Percentiles rank a stretch among this genome's conserved stretches.
These are phyloP conservation scores for Tetragnatha montana DNA, from an alignment of 2,888 invertebrate species.

Conservation along the genomic window DNA sequence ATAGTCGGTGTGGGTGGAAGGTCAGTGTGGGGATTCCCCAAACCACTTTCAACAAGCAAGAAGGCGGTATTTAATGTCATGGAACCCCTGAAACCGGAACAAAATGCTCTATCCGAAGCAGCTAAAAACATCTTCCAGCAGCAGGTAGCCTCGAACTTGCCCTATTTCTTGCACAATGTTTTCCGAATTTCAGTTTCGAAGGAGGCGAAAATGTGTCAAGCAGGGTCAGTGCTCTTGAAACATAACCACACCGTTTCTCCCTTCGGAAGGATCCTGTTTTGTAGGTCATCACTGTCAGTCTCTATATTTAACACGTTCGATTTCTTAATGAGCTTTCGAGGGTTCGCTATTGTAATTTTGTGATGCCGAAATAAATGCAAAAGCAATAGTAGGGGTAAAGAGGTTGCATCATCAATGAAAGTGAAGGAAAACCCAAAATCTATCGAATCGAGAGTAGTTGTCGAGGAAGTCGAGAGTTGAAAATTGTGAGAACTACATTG, in stretches of 20 bases:
- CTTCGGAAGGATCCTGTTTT: constrained; percentile 6
- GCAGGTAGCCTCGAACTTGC: constrained; percentile 36
- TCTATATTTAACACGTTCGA: constrained; percentile 51
- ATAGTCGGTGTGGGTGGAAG: too few relatives aligned
- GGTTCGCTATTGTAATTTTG: not conserved
- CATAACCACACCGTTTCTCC: constrained; percentile 10
- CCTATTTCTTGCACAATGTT: constrained; percentile 29
- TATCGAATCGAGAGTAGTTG: too few relatives aligned
- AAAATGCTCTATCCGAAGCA: too few relatives aligned
- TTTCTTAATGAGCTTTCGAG: constrained; percentile 19
- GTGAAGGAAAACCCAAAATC: too few relatives aligned
- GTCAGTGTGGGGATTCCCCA: too few relatives aligned
- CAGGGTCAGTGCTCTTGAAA: constrained; percentile 62
- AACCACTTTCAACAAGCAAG: too few relatives aligned
- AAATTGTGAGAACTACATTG: too few relatives aligned
- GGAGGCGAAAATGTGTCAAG: constrained; percentile 58
- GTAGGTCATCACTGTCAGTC: constrained; percentile 38
- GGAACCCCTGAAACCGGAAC: too few relatives aligned
- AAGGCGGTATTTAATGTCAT: too few relatives aligned
- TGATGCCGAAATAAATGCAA: not conserved
- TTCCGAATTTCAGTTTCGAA: constrained; percentile 5
- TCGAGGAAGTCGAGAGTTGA: too few relatives aligned
- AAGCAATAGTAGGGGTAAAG: too few relatives aligned
- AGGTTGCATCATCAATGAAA: too few relatives aligned
- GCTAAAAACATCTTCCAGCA: not conserved